phyloP scores from a whole-genome alignment of 2,888 invertebrate species.

The Eucera pruinosa region DNA sequence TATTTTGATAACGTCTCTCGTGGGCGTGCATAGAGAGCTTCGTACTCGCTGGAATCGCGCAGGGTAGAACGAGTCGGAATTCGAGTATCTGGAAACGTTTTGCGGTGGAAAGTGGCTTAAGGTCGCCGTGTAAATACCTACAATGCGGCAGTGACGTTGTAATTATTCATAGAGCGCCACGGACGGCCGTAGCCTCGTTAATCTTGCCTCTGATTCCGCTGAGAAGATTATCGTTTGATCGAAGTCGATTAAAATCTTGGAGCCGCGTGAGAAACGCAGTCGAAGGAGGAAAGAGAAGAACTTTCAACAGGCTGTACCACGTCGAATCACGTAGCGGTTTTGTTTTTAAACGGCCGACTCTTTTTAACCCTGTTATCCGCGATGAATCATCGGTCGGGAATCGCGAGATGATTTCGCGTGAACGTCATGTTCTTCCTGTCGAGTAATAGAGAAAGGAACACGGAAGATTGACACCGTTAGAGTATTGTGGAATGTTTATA shows the following conservation, averaged over 20 bases:
- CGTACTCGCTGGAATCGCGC: conserved; percentile 20
- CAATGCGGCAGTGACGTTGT: conserved; percentile 20
- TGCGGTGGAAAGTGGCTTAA: conserved; percentile 39
- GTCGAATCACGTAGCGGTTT: conserved; percentile 18
- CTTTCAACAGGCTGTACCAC: neutral
- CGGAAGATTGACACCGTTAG: too few relatives aligned
- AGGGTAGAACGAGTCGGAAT: conserved; percentile 13
- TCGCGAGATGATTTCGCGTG: conserved; percentile 8
- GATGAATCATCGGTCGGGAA: conserved; percentile 20
- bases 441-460: too few relatives aligned
- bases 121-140: conserved; percentile 31
- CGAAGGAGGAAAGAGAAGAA: neutral
- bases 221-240: conserved; percentile 15
- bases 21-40: conserved; percentile 12
- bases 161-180: conserved; percentile 38
- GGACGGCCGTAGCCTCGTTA: neutral
- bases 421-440: too few relatives aligned
- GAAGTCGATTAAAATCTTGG: neutral
- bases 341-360: conserved; percentile 8
- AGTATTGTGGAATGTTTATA: too few relatives aligned
- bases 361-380: neutral
- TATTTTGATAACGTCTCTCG: conserved; percentile 34
- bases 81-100: conserved; percentile 42
- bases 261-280: conserved; percentile 30
- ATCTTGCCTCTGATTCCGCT: neutral